Conservation (phyloP, 1,140 invertebrate genomes). For the Adoxophyes honmai region DNA sequence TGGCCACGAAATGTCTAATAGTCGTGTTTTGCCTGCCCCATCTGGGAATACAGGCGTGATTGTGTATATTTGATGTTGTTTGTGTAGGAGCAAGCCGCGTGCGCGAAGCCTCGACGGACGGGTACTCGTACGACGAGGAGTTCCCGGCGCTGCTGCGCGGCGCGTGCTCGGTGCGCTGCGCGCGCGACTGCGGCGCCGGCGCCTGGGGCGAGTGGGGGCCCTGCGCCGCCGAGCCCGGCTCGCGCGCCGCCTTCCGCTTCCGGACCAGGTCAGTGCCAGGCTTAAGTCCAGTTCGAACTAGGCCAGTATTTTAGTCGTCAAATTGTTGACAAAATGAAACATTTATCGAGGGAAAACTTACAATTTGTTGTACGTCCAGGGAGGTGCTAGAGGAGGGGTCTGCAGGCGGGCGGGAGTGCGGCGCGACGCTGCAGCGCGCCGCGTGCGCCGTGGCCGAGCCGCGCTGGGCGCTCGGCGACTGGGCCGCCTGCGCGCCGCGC, state of each 20-base stretch:
- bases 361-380: constrained; percentile 26
- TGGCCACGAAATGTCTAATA: too few species aligned
- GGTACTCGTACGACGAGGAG: constrained; percentile 58
- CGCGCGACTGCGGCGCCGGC: constrained; percentile 80
- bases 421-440: constrained; percentile 69
- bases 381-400: constrained; percentile 65
- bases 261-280: constrained; percentile 66
- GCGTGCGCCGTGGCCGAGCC: constrained; percentile 62
- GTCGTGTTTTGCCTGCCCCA: too few species aligned
- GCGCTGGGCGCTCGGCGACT: constrained; percentile 70
- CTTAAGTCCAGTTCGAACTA: too few species aligned
- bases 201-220: constrained; percentile 80
- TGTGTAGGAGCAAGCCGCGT: constrained; percentile 48
- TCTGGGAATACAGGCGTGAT: too few species aligned
- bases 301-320: too few species aligned
- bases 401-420: constrained; percentile 67
- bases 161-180: constrained; percentile 80
- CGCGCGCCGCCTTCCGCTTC: constrained; percentile 57
- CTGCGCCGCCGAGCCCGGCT: constrained; percentile 74
- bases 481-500: constrained; percentile 78
- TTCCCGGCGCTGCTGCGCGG: constrained; percentile 74
- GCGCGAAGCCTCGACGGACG: constrained; percentile 61
- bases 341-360: too few species aligned
- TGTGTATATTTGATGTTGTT: too few species aligned
- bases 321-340: too few species aligned